These are phyloP conservation scores for Ericerus pela DNA, from an alignment of 1,140 invertebrate genomes.

Conservation along the genomic window DNA sequence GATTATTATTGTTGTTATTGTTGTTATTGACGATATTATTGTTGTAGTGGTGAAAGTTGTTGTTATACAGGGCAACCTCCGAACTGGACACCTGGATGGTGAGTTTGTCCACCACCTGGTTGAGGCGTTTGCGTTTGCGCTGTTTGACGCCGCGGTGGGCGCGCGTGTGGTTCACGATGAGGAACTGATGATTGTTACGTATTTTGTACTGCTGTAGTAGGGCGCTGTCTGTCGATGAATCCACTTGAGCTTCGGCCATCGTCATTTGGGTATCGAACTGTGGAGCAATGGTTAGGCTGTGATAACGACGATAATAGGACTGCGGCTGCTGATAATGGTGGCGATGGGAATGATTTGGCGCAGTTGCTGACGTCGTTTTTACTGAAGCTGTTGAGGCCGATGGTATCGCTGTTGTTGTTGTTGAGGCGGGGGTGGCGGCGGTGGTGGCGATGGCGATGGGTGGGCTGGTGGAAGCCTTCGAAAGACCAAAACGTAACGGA, in stretches of 20 bases:
- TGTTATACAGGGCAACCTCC: slow-evolving; percentile 21
- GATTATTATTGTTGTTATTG: slow-evolving; percentile 14
- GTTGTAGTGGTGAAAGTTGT: slow-evolving; percentile 24
- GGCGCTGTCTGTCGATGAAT: slow-evolving; percentile 28
- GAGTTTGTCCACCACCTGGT: slow-evolving; percentile 56
- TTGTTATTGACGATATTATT: slow-evolving; percentile 25
- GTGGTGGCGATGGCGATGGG: too few species aligned
- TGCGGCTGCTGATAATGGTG: too few species aligned
- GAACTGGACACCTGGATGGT: slow-evolving; percentile 33
- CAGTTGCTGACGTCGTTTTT: neutral
- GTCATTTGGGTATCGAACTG: slow-evolving; percentile 45
- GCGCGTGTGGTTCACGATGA: slow-evolving; percentile 43
- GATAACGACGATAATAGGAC: too few species aligned
- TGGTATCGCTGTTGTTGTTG: too few species aligned
- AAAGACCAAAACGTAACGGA: neutral
- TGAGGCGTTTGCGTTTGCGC: slow-evolving; percentile 55
- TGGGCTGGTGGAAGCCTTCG: neutral
- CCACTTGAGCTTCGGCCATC: slow-evolving; percentile 47
- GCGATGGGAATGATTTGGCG: neutral
- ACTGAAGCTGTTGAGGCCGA: too few species aligned
- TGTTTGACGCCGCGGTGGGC: slow-evolving; percentile 37
- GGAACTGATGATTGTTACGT: slow-evolving; percentile 37
- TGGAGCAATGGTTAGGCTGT: too few species aligned
- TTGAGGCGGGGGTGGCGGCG: neutral
- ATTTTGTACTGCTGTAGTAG: slow-evolving; percentile 33